phyloP scores from a whole-genome alignment of 2,888 invertebrate species.

The Himalopsyche japonica region DNA sequence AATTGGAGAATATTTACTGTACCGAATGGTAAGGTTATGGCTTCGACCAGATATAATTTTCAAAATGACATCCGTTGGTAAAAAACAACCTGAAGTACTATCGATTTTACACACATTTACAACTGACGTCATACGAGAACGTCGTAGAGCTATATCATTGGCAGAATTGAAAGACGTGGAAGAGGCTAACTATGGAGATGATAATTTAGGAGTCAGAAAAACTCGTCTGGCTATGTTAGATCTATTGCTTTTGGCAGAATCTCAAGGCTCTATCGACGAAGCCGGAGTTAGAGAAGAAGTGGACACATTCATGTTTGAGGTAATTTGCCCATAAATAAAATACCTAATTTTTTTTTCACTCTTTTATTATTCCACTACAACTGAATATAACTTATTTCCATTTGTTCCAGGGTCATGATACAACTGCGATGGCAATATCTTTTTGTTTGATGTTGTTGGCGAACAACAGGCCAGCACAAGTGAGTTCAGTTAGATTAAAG shows the following conservation, averaged over 20 bases:
- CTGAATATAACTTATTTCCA: neutral
- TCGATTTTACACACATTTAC: constrained; percentile 11
- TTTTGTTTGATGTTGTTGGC: constrained; percentile 54
- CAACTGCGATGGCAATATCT: constrained; percentile 53
- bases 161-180: neutral
- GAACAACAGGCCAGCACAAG: constrained; percentile 51
- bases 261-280: constrained; percentile 61
- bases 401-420: constrained; percentile 57
- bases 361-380: too few species aligned
- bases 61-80: constrained; percentile 54
- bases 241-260: constrained; percentile 61
- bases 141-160: neutral
- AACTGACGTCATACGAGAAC: constrained; percentile 6
- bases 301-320: constrained; percentile 74
- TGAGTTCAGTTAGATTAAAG: constrained; percentile 15
- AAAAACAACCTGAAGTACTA: constrained; percentile 51
- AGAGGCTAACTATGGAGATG: neutral
- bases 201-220: constrained; percentile 42
- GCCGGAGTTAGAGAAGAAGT: constrained; percentile 69
- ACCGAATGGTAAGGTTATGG: constrained; percentile 60
- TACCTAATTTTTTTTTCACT: neutral
- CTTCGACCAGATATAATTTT: constrained; percentile 60
- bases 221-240: constrained; percentile 67
- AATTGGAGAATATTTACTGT: constrained; percentile 48
- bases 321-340: constrained; percentile 43